Evolutionary conservation across 1,140 invertebrate species (phyloP), one percentile per base, ranked within the genome.

Genomic region (Aricia agestis): DNA sequence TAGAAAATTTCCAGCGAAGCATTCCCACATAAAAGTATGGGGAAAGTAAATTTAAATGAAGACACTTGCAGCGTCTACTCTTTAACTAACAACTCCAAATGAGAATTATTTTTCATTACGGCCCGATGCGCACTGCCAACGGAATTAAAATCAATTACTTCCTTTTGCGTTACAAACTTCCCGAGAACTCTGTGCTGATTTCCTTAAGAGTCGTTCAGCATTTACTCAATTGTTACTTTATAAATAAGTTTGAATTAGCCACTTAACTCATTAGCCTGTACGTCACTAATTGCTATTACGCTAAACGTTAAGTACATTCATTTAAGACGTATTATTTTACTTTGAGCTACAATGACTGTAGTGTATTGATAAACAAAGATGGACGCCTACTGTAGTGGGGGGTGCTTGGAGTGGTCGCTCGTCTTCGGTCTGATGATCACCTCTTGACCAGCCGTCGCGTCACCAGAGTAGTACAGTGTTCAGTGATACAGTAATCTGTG

Each of bases 21-120:
- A 31, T 19, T 66, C 25, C 13, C 9, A 66, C 7, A 13, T 52
- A 13, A 52, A 52, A 52, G 45, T 52, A 52, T 52, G 45, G 45
- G 11, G 45, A 52, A 52, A 52, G 45, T 52, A 52, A 52, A 52
- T 52, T 52, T 52, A 66, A 66, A 32, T 32, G 31, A 66, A 15
- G 63, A 66, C 25, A 32, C 6, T 66, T 65, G 69, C 36, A 61
- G 67, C 61, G 66, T 73, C 71, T 75, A 80, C 78, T 83, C 81
- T 81, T 78, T 78, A 82, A 80, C 80, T 82, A 82, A 76, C 77
- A 81, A 82, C 78, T 85, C 82, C 74, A 84, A 82, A 83, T 82
- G 82, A 79, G 84, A 88, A 88, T 88, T 85, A 87, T 88, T 88
- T 88, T 88, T 85, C 86, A 88, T 88, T 84, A 86, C 85, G 82